Conservation (phyloP, 2,113 vertebrate species). For the Boleophthalmus pectinirostris region DNA sequence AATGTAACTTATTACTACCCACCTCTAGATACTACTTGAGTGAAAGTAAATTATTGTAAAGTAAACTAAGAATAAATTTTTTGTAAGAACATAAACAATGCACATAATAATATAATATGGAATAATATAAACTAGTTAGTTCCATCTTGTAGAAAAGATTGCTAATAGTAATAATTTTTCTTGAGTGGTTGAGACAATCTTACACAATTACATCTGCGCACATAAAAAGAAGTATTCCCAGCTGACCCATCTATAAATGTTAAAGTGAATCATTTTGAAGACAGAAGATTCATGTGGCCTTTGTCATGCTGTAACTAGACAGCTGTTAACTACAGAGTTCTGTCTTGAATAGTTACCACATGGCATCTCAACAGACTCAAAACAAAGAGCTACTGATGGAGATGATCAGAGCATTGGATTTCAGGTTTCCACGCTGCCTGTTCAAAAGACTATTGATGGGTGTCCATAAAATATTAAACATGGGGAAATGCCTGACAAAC, state of each 20-base stretch:
- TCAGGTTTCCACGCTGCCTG: constrained; percentile 27
- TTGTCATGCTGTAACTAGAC: constrained; percentile 31
- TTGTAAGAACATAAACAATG: neutral
- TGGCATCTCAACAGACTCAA: constrained; percentile 30
- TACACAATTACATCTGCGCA: constrained; percentile 13
- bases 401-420: constrained; percentile 36
- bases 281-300: constrained; percentile 26
- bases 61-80: neutral
- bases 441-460: constrained; percentile 15
- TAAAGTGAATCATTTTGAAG: constrained; percentile 23
- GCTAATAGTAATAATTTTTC: constrained; percentile 12
- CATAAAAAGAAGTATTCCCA: constrained; percentile 37
- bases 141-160: constrained; percentile 19
- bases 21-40: too few species aligned
- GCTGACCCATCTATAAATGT: constrained; percentile 17
- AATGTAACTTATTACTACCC: too few species aligned
- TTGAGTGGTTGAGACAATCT: constrained; percentile 31
- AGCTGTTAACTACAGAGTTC: constrained; percentile 29
- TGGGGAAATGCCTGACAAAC: constrained; percentile 6
- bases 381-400: constrained; percentile 28
- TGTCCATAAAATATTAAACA: constrained; percentile 16
- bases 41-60: too few species aligned
- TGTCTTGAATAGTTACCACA: constrained; percentile 30
- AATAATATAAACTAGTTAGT: constrained; percentile 23
- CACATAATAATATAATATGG: neutral